phyloP scores from a whole-genome alignment of 2,888 invertebrate species.

The Stenurella melanura region DNA sequence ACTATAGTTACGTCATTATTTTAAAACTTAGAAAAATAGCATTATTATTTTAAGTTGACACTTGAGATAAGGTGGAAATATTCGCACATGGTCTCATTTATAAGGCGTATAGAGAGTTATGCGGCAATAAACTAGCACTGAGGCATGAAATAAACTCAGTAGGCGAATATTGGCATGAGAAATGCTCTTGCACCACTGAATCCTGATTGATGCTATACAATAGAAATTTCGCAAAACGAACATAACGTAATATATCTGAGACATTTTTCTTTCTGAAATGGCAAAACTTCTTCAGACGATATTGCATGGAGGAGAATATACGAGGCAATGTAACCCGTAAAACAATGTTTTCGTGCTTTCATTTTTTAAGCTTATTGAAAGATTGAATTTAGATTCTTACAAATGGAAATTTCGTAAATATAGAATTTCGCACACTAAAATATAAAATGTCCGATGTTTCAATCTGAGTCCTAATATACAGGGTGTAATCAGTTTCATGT shows the following conservation, averaged over 20 bases:
- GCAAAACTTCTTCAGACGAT: constrained; percentile 29
- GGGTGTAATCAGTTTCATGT: too few species aligned
- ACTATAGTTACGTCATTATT: background rate
- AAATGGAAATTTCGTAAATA: background rate
- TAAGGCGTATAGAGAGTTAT: constrained; percentile 56
- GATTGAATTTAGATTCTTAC: background rate
- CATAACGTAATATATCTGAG: constrained; percentile 44
- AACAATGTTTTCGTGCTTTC: constrained; percentile 15
- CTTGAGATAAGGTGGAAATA: constrained; percentile 52
- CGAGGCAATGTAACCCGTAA: background rate
- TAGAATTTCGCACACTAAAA: background rate
- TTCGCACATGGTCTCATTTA: constrained; percentile 55
- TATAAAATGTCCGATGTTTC: too few species aligned
- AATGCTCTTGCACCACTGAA: constrained; percentile 52
- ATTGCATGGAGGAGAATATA: constrained; percentile 21
- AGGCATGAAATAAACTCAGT: constrained; percentile 59
- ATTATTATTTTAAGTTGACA: constrained; percentile 53
- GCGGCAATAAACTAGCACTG: constrained; percentile 59
- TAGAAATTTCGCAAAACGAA: constrained; percentile 52
- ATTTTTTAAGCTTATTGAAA: constrained; percentile 1
- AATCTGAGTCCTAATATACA: too few species aligned
- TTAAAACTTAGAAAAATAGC: constrained; percentile 41
- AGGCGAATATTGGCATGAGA: constrained; percentile 55
- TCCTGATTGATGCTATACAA: constrained; percentile 58
- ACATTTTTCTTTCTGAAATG: constrained; percentile 45